Evolutionary conservation across 2,888 invertebrate genomes (phyloP), one percentile per base, ranked within the genome.

Genomic region (Dasysyrphus tricinctus): DNA sequence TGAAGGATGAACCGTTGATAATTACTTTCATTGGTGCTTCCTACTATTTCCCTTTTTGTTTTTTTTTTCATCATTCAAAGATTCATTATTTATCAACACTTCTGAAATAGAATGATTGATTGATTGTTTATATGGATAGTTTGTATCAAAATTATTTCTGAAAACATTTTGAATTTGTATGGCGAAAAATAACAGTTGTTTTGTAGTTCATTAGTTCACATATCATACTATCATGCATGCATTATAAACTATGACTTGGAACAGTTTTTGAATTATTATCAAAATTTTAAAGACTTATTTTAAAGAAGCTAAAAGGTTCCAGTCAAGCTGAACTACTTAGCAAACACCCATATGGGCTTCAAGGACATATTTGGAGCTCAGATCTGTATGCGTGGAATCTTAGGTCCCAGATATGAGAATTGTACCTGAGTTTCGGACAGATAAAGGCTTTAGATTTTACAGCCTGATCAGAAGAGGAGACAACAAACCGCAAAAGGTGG

Each of bases 21-120:
- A 85, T 85, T 85, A 73, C 49, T 39, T n/a, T 3, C 7, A 16
- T 54, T 57, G 72, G 47, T 63, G 49, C 42, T 56, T 69, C 24
- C 39, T 2, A 29, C 1, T 19, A 34, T 65, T 16, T 65, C n/a
- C 11, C 5, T 32, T 65, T 65, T 37, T 37, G 14, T n/a, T 9
- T 19, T 42, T 5, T 70, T 19, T 75, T 74, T 34, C 54, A 61
- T 72, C 44, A 69, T 12, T 77, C 59, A 54, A 75, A 65, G 82
- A 79, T 74, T 82, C 82, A 86, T 82, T 78, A 82, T 78, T 72
- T 79, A 78, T 86, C 86, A 86, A 82, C 86, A 82, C 86, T 86
- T 86, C 72, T 44, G 32, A 11, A 44, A 51, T 32, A 51, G 75
- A 82, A 72, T 82, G 75, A 86, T 82, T 77, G 85, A 80, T 80